A percentile compares a stretch with the other conserved stretches of the same genome.
phyloP scores from a whole-genome alignment of 2,797 vertebrate genomes.

The Buphagus erythrorhynchus region DNA sequence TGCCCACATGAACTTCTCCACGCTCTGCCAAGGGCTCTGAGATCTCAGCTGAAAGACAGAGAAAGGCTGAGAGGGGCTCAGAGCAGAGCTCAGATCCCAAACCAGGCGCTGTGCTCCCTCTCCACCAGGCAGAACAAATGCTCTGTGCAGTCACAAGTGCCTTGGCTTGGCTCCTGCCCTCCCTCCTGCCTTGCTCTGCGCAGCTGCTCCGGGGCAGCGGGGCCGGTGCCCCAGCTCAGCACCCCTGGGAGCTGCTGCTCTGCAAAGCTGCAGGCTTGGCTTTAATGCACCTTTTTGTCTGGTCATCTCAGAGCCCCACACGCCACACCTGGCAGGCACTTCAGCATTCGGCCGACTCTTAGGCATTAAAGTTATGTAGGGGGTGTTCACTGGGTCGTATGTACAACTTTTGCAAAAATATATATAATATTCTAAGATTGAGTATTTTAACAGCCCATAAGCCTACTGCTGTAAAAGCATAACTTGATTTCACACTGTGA shows the following conservation, averaged over 20 bases:
- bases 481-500: background rate
- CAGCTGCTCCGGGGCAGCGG: background rate
- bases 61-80: background rate
- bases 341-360: background rate
- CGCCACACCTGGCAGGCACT: background rate
- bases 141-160: background rate
- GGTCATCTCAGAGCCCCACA: background rate
- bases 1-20: fast-evolving
- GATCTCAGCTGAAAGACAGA: background rate
- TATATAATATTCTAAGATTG: fast-evolving
- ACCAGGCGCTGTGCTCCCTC: background rate
- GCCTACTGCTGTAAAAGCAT: background rate
- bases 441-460: background rate
- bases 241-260: background rate
- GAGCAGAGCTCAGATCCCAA: background rate
- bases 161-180: background rate
- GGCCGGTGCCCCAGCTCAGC: background rate
- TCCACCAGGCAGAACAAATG: background rate
- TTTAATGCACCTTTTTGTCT: background rate
- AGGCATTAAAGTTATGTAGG: background rate
- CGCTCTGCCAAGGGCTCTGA: background rate
- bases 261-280: background rate
- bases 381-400: fast-evolving
- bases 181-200: fast-evolving
- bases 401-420: background rate